Percentiles rank a stretch among this genome's conserved stretches.
Evolutionary conservation across 30 jellyfish, hydroid and myxozoan genomes (phyloP).

Genomic region (Chrysaora quinquecirrha): DNA sequence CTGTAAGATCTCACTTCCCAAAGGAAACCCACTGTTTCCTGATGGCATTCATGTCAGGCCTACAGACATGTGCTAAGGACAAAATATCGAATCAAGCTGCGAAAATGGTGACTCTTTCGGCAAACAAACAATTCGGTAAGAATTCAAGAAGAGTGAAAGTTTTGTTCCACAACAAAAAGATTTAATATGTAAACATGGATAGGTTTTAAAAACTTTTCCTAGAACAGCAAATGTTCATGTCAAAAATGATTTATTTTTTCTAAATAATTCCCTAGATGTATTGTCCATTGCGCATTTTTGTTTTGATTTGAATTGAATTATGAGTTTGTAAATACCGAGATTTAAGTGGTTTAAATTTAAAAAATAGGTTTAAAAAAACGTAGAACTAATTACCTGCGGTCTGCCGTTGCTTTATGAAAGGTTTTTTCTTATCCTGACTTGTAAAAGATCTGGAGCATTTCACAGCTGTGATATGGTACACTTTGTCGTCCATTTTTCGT

Average conservation of each 20-base stretch:
- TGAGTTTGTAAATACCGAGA: background rate
- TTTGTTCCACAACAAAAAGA: no score
- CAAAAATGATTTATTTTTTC: slow-evolving; percentile 3
- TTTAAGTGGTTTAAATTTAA: background rate
- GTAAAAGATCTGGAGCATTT: slow-evolving; percentile 48
- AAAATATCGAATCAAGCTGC: slow-evolving; percentile 55
- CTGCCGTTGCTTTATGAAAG: slow-evolving; percentile 5
- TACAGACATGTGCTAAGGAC: slow-evolving; percentile 34
- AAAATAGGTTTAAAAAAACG: background rate
- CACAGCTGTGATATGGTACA: slow-evolving; percentile 63
- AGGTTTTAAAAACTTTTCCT: no score
- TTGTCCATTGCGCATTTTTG: background rate
- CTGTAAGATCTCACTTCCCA: slow-evolving; percentile 66
- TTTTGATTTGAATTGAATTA: background rate
- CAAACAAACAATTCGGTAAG: no score
- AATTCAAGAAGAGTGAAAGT: no score
- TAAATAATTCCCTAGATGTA: background rate
- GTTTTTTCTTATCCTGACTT: slow-evolving; percentile 38
- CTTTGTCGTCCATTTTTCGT: slow-evolving; percentile 61
- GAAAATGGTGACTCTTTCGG: no score
- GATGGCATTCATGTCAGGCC: slow-evolving; percentile 51
- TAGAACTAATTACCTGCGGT: slow-evolving; percentile 25
- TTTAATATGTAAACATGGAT: no score
- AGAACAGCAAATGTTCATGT: no score
- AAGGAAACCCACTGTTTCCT: slow-evolving; percentile 83